phyloP scores from a whole-genome alignment of 2,888 invertebrate species.

The Habrosyne pyritoides region DNA sequence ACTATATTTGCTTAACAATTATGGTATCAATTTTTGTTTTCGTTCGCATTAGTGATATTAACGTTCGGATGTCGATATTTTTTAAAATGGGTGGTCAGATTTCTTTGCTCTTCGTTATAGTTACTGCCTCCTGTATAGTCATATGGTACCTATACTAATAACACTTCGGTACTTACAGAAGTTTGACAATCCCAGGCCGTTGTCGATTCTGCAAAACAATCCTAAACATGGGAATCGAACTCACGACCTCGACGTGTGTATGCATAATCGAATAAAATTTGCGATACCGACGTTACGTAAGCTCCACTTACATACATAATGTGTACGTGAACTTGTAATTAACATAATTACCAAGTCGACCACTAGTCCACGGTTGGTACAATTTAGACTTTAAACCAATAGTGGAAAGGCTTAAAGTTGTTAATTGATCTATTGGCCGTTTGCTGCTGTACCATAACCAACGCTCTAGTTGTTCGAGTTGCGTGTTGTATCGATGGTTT shows the following conservation, averaged over 20 bases:
- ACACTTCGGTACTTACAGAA: background rate
- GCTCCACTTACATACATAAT: conserved; percentile 17
- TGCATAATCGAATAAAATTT: conserved; percentile 3
- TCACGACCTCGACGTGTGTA: background rate
- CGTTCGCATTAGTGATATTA: too few relatives aligned
- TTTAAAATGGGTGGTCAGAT: too few relatives aligned
- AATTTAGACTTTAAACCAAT: background rate
- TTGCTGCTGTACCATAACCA: background rate
- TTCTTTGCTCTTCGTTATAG: background rate
- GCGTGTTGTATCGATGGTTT: background rate
- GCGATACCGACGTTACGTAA: conserved; percentile 7
- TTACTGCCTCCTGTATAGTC: background rate
- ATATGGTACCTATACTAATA: background rate
- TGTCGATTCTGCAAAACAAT: background rate
- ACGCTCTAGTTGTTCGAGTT: background rate
- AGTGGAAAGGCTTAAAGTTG: background rate
- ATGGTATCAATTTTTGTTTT: too few relatives aligned
- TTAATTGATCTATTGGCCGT: background rate
- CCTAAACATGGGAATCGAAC: background rate
- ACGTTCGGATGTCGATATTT: too few relatives aligned
- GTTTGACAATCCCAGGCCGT: background rate
- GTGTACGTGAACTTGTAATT: conserved; percentile 37
- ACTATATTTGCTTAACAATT: too few relatives aligned
- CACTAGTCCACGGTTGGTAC: background rate
- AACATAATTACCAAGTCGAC: conserved; percentile 23